A percentile compares a stretch with the other conserved stretches of the same genome.
phyloP scores from a whole-genome alignment of 2,797 vertebrate species.

The Sebastes dallii region DNA sequence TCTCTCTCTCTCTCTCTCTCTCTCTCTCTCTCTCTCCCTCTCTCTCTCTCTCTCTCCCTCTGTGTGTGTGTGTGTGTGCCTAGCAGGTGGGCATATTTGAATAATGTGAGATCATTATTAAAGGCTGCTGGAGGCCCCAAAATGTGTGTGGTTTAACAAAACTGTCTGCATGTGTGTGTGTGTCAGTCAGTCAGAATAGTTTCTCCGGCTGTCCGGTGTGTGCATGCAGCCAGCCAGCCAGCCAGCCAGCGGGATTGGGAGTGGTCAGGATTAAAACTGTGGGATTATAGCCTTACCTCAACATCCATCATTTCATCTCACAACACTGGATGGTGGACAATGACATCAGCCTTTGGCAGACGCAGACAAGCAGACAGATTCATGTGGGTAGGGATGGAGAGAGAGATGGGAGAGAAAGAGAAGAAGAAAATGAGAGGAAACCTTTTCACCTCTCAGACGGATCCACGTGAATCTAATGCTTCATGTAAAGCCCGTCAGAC shows the following conservation, averaged over 20 bases:
- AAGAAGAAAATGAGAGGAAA: slow-evolving; percentile 22
- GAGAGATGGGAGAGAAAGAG: slow-evolving; percentile 28
- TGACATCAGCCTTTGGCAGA: slow-evolving; percentile 77
- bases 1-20: slow-evolving; percentile 11
- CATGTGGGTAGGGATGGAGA: slow-evolving; percentile 62
- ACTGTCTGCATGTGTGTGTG: background rate
- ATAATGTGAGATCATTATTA: slow-evolving; percentile 58
- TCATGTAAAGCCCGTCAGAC: slow-evolving; percentile 23
- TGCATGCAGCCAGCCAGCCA: slow-evolving; percentile 14
- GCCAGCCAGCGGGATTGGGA: slow-evolving; percentile 53
- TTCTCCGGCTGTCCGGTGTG: slow-evolving; percentile 49
- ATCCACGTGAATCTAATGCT: slow-evolving; percentile 30
- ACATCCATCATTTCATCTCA: slow-evolving; percentile 75
- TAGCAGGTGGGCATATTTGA: slow-evolving; percentile 66
- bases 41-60: slow-evolving; percentile 30
- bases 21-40: slow-evolving; percentile 28
- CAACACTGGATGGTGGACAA: slow-evolving; percentile 64
- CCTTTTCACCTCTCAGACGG: slow-evolving; percentile 31
- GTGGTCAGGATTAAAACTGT: slow-evolving; percentile 74
- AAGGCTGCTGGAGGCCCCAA: slow-evolving; percentile 39
- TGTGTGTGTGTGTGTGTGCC: slow-evolving; percentile 14
- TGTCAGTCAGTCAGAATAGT: background rate
- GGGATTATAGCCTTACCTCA: slow-evolving; percentile 72
- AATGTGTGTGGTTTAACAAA: slow-evolving; percentile 25
- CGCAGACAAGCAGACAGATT: slow-evolving; percentile 48